Evolutionary conservation across 2,888 invertebrate species (phyloP).

Genomic region (Biston stratarius): DNA sequence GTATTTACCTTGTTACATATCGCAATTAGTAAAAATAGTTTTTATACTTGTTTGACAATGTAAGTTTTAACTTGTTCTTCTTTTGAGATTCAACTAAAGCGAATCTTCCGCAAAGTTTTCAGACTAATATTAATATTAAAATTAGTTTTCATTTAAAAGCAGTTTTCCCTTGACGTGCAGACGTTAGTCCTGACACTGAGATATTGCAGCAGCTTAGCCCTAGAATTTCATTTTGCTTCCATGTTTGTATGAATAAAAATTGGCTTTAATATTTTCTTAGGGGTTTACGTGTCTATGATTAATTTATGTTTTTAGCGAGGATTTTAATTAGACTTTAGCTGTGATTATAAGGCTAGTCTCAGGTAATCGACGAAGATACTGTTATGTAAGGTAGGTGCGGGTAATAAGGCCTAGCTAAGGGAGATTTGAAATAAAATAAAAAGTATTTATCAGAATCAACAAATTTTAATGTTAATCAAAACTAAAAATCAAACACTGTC

Average conservation of each 20-base stretch:
- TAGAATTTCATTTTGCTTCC: conserved; percentile 63
- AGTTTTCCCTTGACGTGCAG: conserved; percentile 61
- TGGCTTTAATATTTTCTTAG: conserved; percentile 27
- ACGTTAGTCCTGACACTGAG: conserved; percentile 66
- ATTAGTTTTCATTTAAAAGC: conserved; percentile 76
- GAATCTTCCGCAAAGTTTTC: conserved; percentile 8
- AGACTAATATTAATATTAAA: conserved; percentile 67
- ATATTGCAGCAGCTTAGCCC: conserved; percentile 58
- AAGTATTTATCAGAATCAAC: no score
- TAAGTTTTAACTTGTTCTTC: not conserved
- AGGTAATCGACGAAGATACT: no score
- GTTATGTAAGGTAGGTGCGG: no score
- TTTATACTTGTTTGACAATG: no score
- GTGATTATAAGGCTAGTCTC: no score
- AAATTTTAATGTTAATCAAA: no score
- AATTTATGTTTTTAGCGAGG: conserved; percentile 6
- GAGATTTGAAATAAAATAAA: no score
- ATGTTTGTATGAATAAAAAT: conserved; percentile 47
- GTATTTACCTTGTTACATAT: no score
- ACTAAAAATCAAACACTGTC: no score
- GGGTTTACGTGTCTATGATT: conserved; percentile 6
- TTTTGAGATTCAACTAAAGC: not conserved
- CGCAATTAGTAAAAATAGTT: no score
- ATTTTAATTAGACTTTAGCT: not conserved
- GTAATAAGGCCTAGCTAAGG: no score